Evolutionary conservation across 2,113 vertebrate species (phyloP).

Genomic region (Brachirus orientalis): DNA sequence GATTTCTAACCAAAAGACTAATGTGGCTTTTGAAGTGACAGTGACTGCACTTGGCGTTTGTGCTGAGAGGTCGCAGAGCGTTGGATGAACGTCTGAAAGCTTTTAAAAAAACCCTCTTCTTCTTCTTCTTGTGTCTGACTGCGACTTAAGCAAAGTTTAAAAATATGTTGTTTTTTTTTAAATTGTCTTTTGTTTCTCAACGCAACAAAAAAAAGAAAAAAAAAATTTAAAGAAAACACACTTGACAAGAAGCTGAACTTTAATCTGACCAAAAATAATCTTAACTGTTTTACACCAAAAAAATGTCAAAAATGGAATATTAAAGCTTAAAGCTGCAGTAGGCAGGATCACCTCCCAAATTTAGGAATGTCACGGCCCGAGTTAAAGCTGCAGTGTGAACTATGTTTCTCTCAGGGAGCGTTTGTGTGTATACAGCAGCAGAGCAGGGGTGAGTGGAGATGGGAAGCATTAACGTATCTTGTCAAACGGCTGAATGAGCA

Average conservation of each 20-base stretch:
- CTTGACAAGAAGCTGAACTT: conserved; percentile 50
- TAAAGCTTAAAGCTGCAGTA: conserved; percentile 11
- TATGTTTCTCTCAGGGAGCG: too few species aligned
- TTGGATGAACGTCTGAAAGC: conserved; percentile 65
- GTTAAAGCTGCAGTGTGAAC: too few species aligned
- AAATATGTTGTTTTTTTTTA: not conserved
- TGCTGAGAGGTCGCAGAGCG: conserved; percentile 59
- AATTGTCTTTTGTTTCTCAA: conserved; percentile 7
- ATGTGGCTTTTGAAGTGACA: conserved; percentile 74
- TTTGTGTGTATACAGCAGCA: too few species aligned
- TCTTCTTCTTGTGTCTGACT: conserved; percentile 51
- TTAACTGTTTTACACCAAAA: conserved; percentile 28
- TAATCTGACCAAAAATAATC: conserved; percentile 42
- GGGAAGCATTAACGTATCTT: too few species aligned
- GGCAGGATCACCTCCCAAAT: too few species aligned
- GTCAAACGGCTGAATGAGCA: too few species aligned
- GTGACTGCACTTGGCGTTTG: conserved; percentile 69
- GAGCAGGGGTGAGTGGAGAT: too few species aligned
- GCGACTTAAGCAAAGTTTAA: conserved; percentile 55
- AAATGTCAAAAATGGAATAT: conserved; percentile 31
- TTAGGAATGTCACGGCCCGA: too few species aligned
- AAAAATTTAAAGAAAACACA: too few species aligned
- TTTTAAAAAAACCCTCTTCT: conserved; percentile 49
- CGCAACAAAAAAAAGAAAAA: conserved; percentile 13
- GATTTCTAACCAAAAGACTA: conserved; percentile 78